Conservation (phyloP, 2,888 invertebrate genomes). For the Hofmannophila pseudospretella region DNA sequence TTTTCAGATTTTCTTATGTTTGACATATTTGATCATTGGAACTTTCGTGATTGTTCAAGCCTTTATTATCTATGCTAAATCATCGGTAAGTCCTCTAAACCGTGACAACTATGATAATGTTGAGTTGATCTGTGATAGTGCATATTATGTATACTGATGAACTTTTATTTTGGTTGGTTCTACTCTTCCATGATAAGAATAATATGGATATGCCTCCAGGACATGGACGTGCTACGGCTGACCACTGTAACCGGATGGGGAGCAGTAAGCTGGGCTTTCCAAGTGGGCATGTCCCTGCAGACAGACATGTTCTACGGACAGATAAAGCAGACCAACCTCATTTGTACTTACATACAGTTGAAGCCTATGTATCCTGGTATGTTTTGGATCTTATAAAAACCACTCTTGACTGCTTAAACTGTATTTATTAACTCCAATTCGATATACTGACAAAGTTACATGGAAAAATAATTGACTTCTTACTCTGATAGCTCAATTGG, state of each 20-base stretch:
- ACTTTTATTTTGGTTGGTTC: not conserved
- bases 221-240: constrained; percentile 24
- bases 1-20: constrained; percentile 30
- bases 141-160: too few relatives aligned
- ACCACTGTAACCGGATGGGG: constrained; percentile 35
- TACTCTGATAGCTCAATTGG: too few relatives aligned
- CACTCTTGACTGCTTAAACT: too few relatives aligned
- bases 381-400: too few relatives aligned
- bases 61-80: constrained; percentile 34
- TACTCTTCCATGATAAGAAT: not conserved
- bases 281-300: constrained; percentile 21
- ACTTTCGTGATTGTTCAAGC: constrained; percentile 42
- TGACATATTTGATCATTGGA: constrained; percentile 28
- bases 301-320: constrained; percentile 40
- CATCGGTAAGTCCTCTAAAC: constrained; percentile 33
- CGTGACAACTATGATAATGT: too few relatives aligned
- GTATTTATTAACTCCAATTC: too few relatives aligned
- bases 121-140: too few relatives aligned
- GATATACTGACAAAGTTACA: too few relatives aligned
- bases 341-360: constrained; percentile 48
- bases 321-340: constrained; percentile 45
- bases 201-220: not conserved
- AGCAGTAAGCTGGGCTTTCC: constrained; percentile 31
- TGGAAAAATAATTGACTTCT: too few relatives aligned
- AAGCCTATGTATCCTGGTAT: constrained; percentile 38